Conservation (phyloP, 2,113 vertebrate species). For the Silurus meridionalis region DNA sequence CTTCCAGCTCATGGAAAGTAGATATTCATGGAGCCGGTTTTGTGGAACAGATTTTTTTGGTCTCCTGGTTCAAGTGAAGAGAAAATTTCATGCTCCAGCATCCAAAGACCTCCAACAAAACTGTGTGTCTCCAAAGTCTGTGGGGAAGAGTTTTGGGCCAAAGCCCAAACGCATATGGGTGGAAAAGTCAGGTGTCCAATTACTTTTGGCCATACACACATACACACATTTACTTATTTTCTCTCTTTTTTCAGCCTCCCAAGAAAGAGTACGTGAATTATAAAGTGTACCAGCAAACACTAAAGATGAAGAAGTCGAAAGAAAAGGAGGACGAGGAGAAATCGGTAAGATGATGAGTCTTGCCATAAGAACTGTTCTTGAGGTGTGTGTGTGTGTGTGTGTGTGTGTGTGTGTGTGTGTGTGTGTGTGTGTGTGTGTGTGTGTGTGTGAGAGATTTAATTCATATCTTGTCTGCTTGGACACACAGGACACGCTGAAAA, state of each 20-base stretch:
- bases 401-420: background rate
- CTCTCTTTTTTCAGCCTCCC: slow-evolving; percentile 81
- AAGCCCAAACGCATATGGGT: too few relatives aligned
- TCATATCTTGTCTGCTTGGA: background rate
- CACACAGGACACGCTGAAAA: background rate
- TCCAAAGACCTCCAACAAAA: too few relatives aligned
- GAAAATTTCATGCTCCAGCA: too few relatives aligned
- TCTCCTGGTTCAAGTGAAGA: too few relatives aligned
- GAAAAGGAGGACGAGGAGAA: slow-evolving; percentile 72
- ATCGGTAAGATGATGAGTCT: slow-evolving; percentile 68
- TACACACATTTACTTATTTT: too few relatives aligned
- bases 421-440: background rate
- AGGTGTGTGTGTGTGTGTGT: background rate
- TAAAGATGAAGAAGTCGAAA: slow-evolving; percentile 77
- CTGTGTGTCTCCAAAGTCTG: too few relatives aligned
- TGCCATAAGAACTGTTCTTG: background rate
- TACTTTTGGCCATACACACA: too few relatives aligned
- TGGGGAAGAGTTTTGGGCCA: too few relatives aligned
- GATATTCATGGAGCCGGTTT: too few relatives aligned
- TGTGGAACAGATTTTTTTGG: too few relatives aligned
- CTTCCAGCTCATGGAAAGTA: too few relatives aligned
- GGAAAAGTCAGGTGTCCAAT: too few relatives aligned
- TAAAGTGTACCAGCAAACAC: slow-evolving; percentile 81
- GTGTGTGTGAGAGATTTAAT: background rate
- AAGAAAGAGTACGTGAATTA: slow-evolving; percentile 87